Conservation (phyloP, 1,140 invertebrate genomes). For the Lordiphosa mommai region DNA sequence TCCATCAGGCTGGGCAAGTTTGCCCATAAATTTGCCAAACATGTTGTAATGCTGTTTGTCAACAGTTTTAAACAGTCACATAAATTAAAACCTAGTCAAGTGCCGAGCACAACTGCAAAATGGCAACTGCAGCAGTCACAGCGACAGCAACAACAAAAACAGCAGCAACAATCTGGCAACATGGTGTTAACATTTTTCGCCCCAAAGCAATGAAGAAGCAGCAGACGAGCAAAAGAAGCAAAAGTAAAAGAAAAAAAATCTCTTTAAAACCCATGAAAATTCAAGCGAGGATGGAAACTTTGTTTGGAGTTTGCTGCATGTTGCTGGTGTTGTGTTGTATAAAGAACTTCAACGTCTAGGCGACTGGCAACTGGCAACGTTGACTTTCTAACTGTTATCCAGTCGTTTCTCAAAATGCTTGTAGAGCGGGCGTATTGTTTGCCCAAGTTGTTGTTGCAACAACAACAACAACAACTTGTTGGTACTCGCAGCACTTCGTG, state of each 20-base stretch:
- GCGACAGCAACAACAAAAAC: constrained; percentile 17
- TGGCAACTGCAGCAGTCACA: constrained; percentile 38
- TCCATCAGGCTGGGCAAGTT: constrained; percentile 57
- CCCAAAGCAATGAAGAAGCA: constrained; percentile 43
- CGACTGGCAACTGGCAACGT: constrained; percentile 27
- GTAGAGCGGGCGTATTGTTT: constrained; percentile 63
- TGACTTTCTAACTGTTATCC: constrained; percentile 72
- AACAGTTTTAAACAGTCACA: constrained; percentile 73
- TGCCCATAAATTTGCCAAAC: constrained; percentile 70
- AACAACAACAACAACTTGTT: constrained; percentile 10
- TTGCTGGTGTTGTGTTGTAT: constrained; percentile 33
- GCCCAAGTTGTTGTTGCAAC: constrained; percentile 45
- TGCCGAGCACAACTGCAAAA: constrained; percentile 33
- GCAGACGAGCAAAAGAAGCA: constrained; percentile 5
- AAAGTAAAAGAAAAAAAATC: constrained; percentile 36
- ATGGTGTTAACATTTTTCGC: constrained; percentile 74
- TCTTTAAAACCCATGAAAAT: constrained; percentile 75
- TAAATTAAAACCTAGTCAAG: constrained; percentile 76
- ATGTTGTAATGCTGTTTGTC: constrained; percentile 76
- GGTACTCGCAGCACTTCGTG: constrained; percentile 20
- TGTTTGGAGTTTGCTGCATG: constrained; percentile 10
- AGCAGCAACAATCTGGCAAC: constrained; percentile 44
- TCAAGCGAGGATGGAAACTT: constrained; percentile 62
- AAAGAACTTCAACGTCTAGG: constrained; percentile 38
- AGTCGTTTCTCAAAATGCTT: constrained; percentile 61